Evolutionary conservation across 2,113 vertebrate genomes (phyloP), one percentile per base, ranked within the genome.

Genomic region (Tragelaphus imberbis): DNA sequence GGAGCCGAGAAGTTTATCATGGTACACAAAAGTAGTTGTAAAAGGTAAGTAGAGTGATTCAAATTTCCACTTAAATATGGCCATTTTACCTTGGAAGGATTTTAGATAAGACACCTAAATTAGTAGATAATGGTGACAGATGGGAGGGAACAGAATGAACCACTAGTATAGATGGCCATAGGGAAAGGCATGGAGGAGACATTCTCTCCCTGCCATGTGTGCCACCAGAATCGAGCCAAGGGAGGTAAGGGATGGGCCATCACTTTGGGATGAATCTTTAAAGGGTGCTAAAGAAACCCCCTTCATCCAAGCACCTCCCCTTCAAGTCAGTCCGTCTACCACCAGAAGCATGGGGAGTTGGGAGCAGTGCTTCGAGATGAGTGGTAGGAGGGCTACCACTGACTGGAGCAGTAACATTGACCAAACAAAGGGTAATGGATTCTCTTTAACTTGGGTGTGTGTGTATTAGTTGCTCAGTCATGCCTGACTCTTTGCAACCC

Each of bases 401-500:
- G 51, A 21, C 59, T 87, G 13, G 27, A 87, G 14, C 5, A 58
- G 19, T 82, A 49, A 53, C n/a, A 15, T 85, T 47, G n/a, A 79
- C n/a, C 56, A 65, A 80, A 79, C 65, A 93, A 86, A 53, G 16
- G 16, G 11, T 71, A 51, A 44, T 40, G 21, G 55, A 13, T 88
- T 33, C 44, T 59, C 59, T 40, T 59, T 88, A 51, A 36, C 19
- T 77, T 23, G 81, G 14, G n/a, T 40, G 10, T 71, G 68, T 71
- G n/a, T 71, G n/a, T 71, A 36, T 40, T 71, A 71, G 68, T 40
- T 40, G 9, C 19, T 71, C n/a, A 40, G 6, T 71, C 5, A 0
- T 71, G 68, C 6, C 5, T 0, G 1, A 71, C n/a, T 71, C 19
- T 71, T 36, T 71, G n/a, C 0, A 0, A 71, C n/a, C 19, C 10